Conservation (phyloP, 2,797 vertebrate species). For the Malacoctenus gilli region DNA sequence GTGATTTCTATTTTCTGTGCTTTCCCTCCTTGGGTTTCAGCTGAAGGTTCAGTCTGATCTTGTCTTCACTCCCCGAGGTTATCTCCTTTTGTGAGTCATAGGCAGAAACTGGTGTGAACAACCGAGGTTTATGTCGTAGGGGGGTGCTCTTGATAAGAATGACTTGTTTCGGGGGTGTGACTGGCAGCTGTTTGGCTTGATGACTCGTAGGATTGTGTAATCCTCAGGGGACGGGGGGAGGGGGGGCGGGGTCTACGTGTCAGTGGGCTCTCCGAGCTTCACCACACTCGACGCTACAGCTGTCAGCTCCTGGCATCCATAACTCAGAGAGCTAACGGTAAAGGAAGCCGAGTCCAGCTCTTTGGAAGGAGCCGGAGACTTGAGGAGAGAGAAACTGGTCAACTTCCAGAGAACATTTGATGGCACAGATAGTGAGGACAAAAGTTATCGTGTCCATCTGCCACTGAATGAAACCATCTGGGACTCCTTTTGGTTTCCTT, state of each 20-base stretch:
- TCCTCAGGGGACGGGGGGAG: slow-evolving; percentile 38
- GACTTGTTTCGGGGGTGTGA: slow-evolving; percentile 23
- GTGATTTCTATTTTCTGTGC: slow-evolving; percentile 47
- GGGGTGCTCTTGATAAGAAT: slow-evolving; percentile 31
- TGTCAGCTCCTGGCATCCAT: slow-evolving; percentile 45
- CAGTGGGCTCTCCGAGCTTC: slow-evolving; percentile 36
- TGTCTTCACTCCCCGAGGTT: slow-evolving; percentile 35
- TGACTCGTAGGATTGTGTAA: slow-evolving; percentile 63
- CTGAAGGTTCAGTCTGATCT: slow-evolving; percentile 35
- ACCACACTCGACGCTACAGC: slow-evolving; percentile 31
- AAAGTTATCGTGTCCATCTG: slow-evolving; percentile 55
- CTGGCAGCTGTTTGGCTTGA: slow-evolving; percentile 54
- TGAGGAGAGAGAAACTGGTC: slow-evolving; percentile 28
- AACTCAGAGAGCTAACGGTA: slow-evolving; percentile 29
- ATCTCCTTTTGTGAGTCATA: slow-evolving; percentile 64
- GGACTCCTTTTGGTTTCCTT: slow-evolving; percentile 30
- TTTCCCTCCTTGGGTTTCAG: slow-evolving; percentile 44
- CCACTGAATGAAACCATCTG: slow-evolving; percentile 64
- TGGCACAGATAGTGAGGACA: slow-evolving; percentile 39
- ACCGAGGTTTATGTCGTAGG: slow-evolving; percentile 33
- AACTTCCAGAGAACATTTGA: slow-evolving; percentile 46
- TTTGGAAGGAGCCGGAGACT: slow-evolving; percentile 15
- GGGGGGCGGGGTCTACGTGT: slow-evolving; percentile 46
- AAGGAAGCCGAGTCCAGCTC: slow-evolving; percentile 4
- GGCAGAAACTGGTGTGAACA: slow-evolving; percentile 32